Conservation (phyloP, 2,797 vertebrate genomes). For the Lagocephalus sceleratus region DNA sequence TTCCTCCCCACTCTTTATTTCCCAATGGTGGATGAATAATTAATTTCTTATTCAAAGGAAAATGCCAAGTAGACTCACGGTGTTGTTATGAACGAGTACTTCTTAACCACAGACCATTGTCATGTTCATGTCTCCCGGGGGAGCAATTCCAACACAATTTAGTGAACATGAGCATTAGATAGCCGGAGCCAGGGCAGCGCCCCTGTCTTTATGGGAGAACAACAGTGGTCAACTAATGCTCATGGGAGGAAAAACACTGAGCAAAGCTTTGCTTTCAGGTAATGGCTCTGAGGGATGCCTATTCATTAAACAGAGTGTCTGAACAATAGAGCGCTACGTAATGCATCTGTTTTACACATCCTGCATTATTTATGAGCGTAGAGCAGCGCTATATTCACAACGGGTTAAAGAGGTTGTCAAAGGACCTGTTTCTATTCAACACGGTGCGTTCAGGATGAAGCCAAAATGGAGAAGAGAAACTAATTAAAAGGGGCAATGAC, state of each 20-base stretch:
- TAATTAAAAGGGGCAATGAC: constrained; percentile 41
- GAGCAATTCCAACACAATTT: constrained; percentile 68
- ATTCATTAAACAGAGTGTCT: constrained; percentile 74
- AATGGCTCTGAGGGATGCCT: constrained; percentile 64
- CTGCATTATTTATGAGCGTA: constrained; percentile 71
- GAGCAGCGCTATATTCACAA: constrained; percentile 56
- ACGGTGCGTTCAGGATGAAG: constrained; percentile 17
- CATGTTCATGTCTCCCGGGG: constrained; percentile 61
- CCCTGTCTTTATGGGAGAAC: constrained; percentile 42
- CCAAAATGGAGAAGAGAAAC: constrained; percentile 17
- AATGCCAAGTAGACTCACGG: constrained; percentile 58
- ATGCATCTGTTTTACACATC: constrained; percentile 68
- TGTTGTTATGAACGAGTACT: constrained; percentile 60
- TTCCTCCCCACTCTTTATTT: constrained; percentile 52
- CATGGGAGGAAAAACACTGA: constrained; percentile 42
- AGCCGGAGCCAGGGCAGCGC: constrained; percentile 51
- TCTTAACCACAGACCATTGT: constrained; percentile 63
- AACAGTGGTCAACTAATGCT: constrained; percentile 49
- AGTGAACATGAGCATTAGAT: constrained; percentile 55
- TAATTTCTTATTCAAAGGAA: constrained; percentile 65
- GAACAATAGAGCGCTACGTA: constrained; percentile 61
- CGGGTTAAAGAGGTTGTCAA: constrained; percentile 66
- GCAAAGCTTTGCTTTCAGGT: constrained; percentile 61
- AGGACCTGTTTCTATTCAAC: constrained; percentile 49
- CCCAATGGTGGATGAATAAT: constrained; percentile 66